Evolutionary conservation across 2,113 vertebrate genomes (phyloP).

Genomic region (Mixornis gularis): DNA sequence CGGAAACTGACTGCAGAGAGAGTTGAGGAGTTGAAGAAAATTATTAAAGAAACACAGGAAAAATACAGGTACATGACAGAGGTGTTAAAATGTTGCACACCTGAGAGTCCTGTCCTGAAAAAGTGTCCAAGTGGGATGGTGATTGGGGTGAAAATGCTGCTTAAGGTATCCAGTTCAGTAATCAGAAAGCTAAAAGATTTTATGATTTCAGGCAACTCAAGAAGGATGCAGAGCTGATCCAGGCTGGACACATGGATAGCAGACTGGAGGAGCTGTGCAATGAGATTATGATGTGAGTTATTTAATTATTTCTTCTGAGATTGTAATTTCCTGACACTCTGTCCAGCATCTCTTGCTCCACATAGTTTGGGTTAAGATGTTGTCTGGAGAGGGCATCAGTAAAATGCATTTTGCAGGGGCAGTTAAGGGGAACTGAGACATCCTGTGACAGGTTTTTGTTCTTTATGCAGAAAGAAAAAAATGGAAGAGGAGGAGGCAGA

Average conservation of each 20-base stretch:
- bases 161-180: background rate
- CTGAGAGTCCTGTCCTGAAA: background rate
- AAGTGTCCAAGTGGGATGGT: background rate
- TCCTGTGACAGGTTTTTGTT: background rate
- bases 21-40: constrained; percentile 94
- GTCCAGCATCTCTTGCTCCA: background rate
- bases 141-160: background rate
- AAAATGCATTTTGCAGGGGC: background rate
- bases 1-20: constrained; percentile 90
- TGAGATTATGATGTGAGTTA: constrained; percentile 87
- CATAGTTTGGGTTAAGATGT: background rate
- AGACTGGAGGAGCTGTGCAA: constrained; percentile 92
- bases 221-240: constrained; percentile 94
- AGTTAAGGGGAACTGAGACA: background rate
- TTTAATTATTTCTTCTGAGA: background rate
- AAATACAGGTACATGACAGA: constrained; percentile 83
- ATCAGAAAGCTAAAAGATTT: background rate
- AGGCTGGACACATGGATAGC: constrained; percentile 91
- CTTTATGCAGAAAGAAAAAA: constrained; percentile 86
- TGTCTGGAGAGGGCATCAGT: background rate
- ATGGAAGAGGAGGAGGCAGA: constrained; percentile 96
- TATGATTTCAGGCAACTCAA: constrained; percentile 85
- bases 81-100: background rate
- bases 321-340: background rate
- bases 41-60: constrained; percentile 96